Conservation (phyloP, 2,797 vertebrate genomes). For the Myotis pilosus region DNA sequence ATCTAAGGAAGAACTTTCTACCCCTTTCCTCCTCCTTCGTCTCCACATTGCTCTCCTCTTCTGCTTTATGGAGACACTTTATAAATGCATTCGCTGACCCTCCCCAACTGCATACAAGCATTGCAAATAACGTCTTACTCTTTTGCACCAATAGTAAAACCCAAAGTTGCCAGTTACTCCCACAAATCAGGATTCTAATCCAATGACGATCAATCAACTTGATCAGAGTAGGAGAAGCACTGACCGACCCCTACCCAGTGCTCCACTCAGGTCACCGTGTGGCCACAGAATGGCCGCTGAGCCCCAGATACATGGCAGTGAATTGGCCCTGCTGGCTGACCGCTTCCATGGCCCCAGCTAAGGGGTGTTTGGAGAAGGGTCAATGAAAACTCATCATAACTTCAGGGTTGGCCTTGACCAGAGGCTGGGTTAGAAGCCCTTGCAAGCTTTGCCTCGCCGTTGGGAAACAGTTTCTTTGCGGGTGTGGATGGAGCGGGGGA, state of each 20-base stretch:
- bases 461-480: conserved; percentile 10
- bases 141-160: neutral
- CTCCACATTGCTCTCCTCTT: neutral
- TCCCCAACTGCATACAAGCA: neutral
- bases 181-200: neutral
- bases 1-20: neutral
- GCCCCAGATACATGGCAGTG: neutral
- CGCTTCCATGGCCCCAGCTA: neutral
- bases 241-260: neutral
- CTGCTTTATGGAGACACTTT: neutral
- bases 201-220: neutral
- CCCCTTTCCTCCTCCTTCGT: neutral
- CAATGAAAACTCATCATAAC: conserved; percentile 28
- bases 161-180: neutral
- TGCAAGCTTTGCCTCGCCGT: conserved; percentile 4
- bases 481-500: neutral
- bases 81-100: neutral
- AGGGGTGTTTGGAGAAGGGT: neutral
- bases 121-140: neutral
- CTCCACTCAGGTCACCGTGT: neutral
- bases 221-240: neutral
- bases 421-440: neutral
- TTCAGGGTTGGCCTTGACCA: neutral
- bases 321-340: neutral
- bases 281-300: neutral